Conservation (phyloP, 2,888 invertebrate species). For the Sarcophaga carnaria region DNA sequence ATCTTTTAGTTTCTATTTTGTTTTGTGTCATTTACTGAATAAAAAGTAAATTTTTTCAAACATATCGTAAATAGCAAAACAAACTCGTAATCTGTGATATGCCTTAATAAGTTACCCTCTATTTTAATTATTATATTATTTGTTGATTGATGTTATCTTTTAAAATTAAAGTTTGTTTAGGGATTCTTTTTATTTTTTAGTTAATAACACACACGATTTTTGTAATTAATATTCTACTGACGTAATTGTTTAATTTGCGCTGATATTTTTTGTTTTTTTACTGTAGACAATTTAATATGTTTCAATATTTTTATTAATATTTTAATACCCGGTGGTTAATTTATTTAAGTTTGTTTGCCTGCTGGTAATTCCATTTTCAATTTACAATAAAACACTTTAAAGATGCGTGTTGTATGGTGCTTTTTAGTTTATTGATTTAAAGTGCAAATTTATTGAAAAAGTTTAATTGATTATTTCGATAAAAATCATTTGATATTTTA, state of each 20-base stretch:
- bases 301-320: not conserved
- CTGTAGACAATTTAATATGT: not conserved
- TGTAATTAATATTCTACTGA: not conserved
- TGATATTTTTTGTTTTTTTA: not conserved
- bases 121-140: not conserved
- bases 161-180: not conserved
- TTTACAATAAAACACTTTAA: slow-evolving; percentile 12
- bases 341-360: not conserved
- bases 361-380: not conserved
- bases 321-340: not conserved
- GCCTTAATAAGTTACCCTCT: not conserved
- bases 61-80: too few relatives aligned
- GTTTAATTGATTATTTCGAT: not conserved
- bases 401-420: slow-evolving; percentile 22
- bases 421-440: slow-evolving; percentile 16
- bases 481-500: not conserved
- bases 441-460: slow-evolving; percentile 63
- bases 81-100: not conserved
- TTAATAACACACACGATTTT: not conserved
- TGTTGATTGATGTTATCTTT: not conserved
- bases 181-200: not conserved
- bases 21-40: too few relatives aligned
- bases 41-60: too few relatives aligned
- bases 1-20: too few relatives aligned
- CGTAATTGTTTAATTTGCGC: not conserved